phyloP scores from a whole-genome alignment of 1,140 invertebrate species.

The Argopecten irradians region DNA sequence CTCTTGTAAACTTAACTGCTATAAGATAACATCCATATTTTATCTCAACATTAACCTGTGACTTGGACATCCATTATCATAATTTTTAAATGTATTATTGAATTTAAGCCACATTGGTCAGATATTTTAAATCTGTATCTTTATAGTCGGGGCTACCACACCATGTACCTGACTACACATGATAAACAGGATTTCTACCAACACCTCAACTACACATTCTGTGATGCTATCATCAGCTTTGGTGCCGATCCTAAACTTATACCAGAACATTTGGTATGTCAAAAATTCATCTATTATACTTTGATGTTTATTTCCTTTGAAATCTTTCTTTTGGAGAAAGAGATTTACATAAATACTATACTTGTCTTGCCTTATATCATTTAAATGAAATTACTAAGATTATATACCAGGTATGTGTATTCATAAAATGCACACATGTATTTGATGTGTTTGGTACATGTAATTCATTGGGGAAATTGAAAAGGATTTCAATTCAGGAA shows the following conservation, averaged over 20 bases:
- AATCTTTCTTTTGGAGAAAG: not conserved
- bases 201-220: constrained; percentile 69
- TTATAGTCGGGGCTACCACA: constrained; percentile 64
- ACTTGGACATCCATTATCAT: not conserved
- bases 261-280: constrained; percentile 62
- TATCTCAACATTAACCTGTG: not conserved
- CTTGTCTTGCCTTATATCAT: too few species aligned
- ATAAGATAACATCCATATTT: not conserved
- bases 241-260: constrained; percentile 64
- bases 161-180: constrained; percentile 70
- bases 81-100: not conserved
- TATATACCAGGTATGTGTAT: too few species aligned
- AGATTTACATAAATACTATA: too few species aligned
- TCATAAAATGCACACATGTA: too few species aligned
- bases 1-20: not conserved
- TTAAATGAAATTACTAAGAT: too few species aligned
- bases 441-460: too few species aligned
- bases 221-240: constrained; percentile 66
- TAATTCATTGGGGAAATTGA: too few species aligned
- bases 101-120: constrained; percentile 31
- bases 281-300: not conserved
- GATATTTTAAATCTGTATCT: constrained; percentile 33
- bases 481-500: too few species aligned
- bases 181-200: constrained; percentile 74
- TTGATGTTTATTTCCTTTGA: not conserved